Base-by-base conservation (phyloP, 2,797 vertebrate species). In the Typhlichthys subterraneus region DNA sequence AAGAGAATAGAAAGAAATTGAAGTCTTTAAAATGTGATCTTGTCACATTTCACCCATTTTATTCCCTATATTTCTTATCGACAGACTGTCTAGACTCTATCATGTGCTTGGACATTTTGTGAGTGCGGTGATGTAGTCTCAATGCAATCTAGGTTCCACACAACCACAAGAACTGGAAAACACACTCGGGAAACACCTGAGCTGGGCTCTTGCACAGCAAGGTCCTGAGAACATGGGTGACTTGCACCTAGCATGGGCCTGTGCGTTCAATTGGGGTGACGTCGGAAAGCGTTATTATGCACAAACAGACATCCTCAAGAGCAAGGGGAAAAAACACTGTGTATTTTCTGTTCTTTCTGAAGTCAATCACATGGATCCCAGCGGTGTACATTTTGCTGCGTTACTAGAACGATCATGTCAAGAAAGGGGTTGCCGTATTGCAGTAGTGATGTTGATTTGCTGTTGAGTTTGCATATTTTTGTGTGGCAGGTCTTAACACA, bases 141-240 rank as follows among this genome's bases (percentile, higher is more conserved):
- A 7, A 63, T 55, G 19, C 29, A 67, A 55, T 64, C 50, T 61
- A 77, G 70, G 60, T 74, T 61, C 59, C 0, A 45, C 38, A 0
- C 14, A n/a, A n/a, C 46, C 11, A 29, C 23, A 29, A 29, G 23
- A 29, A 23, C 42, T 64, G 38, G 63, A 80, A 80, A 69, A 65
- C 57, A 55, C 45, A 67, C 60, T 74, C 52, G 61, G 8, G 73
- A 82, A 84, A 76, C 71, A 78, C 83, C 76, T 65, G 74, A 70
- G 48, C 62, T 12, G 0, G 68, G 56, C 53, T 19, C 51, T 72
- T 1, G 45, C 23, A 54, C 73, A 59, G 46, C 60, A 12, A 69
- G 74, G 81, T 85, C 77, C 62, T 78, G 79, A 76, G 72, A 82
- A 81, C 64, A 2, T 53, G 46, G 31, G 59, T 56, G 72, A 74